These are phyloP conservation scores for Rhorus exstirpatorius DNA, from an alignment of 2,888 invertebrate genomes.

Conservation along the genomic window DNA sequence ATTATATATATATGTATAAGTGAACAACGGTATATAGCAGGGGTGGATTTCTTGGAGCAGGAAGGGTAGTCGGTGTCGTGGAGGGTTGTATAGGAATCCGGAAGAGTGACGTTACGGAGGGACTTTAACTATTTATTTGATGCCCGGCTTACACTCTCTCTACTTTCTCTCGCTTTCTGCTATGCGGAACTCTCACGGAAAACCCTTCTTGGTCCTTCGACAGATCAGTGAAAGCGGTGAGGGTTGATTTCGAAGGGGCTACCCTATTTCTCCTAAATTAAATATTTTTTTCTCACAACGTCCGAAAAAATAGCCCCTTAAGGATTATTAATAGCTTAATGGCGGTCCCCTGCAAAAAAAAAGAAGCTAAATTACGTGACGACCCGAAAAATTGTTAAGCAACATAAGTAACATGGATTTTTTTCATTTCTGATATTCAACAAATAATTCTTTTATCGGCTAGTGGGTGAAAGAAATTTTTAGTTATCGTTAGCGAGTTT, in stretches of 20 bases:
- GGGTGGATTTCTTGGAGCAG: background rate
- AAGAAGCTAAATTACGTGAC: no score
- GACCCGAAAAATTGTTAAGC: no score
- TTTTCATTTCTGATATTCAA: no score
- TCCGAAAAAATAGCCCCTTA: slow-evolving; percentile 1
- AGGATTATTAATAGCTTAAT: slow-evolving; percentile 33
- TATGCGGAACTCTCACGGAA: slow-evolving; percentile 13
- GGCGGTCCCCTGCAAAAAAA: background rate
- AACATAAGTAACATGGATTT: no score
- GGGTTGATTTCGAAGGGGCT: slow-evolving; percentile 21
- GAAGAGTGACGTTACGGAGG: slow-evolving; percentile 32
- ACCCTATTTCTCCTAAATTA: slow-evolving; percentile 16
- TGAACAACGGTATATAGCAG: background rate
- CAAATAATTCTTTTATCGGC: no score
- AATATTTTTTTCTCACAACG: slow-evolving; percentile 17
- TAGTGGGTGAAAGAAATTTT: no score
- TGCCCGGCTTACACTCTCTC: slow-evolving; percentile 7
- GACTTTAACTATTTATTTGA: slow-evolving; percentile 46
- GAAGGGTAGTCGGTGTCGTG: slow-evolving; percentile 1
- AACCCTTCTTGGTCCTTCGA: slow-evolving; percentile 10
- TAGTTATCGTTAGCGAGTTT: no score
- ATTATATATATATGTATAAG: no score
- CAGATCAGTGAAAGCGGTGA: background rate
- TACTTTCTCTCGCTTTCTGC: background rate
- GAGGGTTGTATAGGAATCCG: slow-evolving; percentile 31